Evolutionary conservation across 1,140 invertebrate genomes (phyloP).

Genomic region (Drosophila nigromelanica): DNA sequence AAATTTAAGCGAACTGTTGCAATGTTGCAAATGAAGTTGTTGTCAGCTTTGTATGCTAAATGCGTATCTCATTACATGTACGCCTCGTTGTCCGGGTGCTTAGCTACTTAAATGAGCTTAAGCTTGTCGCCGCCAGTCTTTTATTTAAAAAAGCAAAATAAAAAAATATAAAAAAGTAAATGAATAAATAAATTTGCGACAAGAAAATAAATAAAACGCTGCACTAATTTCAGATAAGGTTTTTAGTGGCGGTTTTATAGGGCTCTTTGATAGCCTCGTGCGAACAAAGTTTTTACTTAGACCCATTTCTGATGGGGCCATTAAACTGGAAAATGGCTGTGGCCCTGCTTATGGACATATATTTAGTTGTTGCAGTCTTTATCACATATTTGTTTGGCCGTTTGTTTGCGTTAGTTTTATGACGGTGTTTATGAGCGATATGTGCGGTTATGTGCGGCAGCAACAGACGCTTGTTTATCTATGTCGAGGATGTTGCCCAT

Average conservation of each 20-base stretch:
- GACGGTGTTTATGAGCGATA: slow-evolving; percentile 75
- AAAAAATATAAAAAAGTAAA: background rate
- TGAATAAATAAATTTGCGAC: slow-evolving; percentile 27
- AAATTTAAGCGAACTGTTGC: background rate
- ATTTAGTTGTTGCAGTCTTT: slow-evolving; percentile 58
- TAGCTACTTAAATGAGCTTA: slow-evolving; percentile 4
- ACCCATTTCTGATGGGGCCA: slow-evolving; percentile 32
- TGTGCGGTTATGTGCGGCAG: slow-evolving; percentile 65
- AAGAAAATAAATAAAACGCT: slow-evolving; percentile 50
- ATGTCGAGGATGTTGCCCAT: slow-evolving; percentile 37
- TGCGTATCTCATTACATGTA: slow-evolving; percentile 35
- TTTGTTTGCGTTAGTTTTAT: slow-evolving; percentile 74
- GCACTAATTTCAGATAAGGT: slow-evolving; percentile 49
- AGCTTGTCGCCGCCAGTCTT: background rate
- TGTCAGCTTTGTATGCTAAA: background rate
- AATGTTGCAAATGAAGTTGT: slow-evolving; percentile 16
- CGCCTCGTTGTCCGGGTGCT: slow-evolving; percentile 19
- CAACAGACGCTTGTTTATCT: slow-evolving; percentile 71
- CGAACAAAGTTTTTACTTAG: slow-evolving; percentile 68
- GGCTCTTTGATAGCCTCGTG: slow-evolving; percentile 30
- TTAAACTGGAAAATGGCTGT: slow-evolving; percentile 45
- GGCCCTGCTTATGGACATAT: background rate
- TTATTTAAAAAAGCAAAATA: background rate
- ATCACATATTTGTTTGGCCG: slow-evolving; percentile 75
- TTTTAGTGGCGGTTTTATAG: slow-evolving; percentile 43